Conservation (phyloP, 2,113 vertebrate genomes). For the Pristiophorus japonicus region DNA sequence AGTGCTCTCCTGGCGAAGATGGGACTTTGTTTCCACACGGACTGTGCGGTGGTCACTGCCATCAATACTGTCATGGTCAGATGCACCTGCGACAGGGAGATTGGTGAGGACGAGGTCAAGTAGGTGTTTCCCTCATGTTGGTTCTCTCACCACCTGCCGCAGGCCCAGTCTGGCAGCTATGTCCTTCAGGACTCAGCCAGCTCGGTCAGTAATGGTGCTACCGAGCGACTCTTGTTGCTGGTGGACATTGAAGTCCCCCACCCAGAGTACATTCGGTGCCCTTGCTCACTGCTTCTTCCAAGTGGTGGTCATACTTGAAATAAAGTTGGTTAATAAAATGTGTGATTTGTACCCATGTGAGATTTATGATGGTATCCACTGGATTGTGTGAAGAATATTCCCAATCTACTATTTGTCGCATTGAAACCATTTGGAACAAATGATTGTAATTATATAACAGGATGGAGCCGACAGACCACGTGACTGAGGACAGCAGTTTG, state of each 20-base stretch:
- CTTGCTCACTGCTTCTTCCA: background rate
- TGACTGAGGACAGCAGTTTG: background rate
- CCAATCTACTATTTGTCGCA: background rate
- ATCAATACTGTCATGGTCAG: too few relatives aligned
- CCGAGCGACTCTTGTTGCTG: background rate
- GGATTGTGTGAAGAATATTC: background rate
- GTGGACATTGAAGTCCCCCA: background rate
- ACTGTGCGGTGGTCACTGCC: too few relatives aligned
- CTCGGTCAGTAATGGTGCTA: background rate
- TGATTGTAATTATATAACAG: background rate
- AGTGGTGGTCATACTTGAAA: background rate
- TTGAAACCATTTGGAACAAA: background rate
- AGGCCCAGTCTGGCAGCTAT: background rate
- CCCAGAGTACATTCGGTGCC: background rate
- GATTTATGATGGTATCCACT: background rate
- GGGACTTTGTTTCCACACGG: too few relatives aligned
- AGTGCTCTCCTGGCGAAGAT: too few relatives aligned
- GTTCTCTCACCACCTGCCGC: too few relatives aligned
- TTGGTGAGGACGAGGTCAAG: too few relatives aligned
- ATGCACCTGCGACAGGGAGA: too few relatives aligned
- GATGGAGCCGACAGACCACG: background rate
- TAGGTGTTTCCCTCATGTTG: too few relatives aligned
- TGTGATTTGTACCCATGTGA: background rate
- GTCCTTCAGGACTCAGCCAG: background rate
- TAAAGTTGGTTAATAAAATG: background rate